Evolutionary conservation across 2,797 vertebrate genomes (phyloP).

Genomic region (Helostoma temminkii): DNA sequence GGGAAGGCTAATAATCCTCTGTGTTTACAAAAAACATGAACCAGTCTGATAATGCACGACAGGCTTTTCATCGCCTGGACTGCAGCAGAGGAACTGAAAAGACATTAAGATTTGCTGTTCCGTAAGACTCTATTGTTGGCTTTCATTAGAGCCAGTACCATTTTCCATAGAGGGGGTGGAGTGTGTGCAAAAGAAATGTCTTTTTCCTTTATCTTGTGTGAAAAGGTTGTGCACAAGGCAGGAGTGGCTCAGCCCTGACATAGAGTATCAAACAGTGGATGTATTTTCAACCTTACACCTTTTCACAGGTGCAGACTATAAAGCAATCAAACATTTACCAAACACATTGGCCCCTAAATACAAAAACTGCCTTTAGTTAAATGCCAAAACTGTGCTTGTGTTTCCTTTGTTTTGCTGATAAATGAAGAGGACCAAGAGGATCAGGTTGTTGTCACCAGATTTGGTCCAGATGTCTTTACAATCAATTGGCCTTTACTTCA

Average conservation of each 20-base stretch:
- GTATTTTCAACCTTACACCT: slow-evolving; percentile 69
- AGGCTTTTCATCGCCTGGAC: slow-evolving; percentile 70
- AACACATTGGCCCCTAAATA: slow-evolving; percentile 51
- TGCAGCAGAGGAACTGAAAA: slow-evolving; percentile 67
- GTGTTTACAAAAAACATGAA: slow-evolving; percentile 74
- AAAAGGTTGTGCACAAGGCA: slow-evolving; percentile 77
- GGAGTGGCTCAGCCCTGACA: slow-evolving; percentile 75
- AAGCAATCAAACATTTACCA: slow-evolving; percentile 71
- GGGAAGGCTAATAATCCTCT: slow-evolving; percentile 67
- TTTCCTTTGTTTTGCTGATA: slow-evolving; percentile 58
- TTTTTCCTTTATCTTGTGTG: slow-evolving; percentile 68
- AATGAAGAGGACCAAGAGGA: too few species aligned
- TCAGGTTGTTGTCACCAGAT: slow-evolving; percentile 19
- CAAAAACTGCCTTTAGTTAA: slow-evolving; percentile 67
- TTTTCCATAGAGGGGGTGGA: slow-evolving; percentile 66
- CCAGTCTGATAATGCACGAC: slow-evolving; percentile 64
- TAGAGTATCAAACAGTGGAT: slow-evolving; percentile 64
- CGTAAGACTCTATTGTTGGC: slow-evolving; percentile 72
- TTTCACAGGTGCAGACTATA: slow-evolving; percentile 71
- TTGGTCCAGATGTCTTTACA: slow-evolving; percentile 16
- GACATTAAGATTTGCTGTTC: slow-evolving; percentile 73
- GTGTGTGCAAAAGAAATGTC: slow-evolving; percentile 60
- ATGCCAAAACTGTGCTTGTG: slow-evolving; percentile 52
- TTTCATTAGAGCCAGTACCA: slow-evolving; percentile 65
- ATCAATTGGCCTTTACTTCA: background rate